phyloP scores from a whole-genome alignment of 2,888 invertebrate species.

The Vesta saturnalis region DNA sequence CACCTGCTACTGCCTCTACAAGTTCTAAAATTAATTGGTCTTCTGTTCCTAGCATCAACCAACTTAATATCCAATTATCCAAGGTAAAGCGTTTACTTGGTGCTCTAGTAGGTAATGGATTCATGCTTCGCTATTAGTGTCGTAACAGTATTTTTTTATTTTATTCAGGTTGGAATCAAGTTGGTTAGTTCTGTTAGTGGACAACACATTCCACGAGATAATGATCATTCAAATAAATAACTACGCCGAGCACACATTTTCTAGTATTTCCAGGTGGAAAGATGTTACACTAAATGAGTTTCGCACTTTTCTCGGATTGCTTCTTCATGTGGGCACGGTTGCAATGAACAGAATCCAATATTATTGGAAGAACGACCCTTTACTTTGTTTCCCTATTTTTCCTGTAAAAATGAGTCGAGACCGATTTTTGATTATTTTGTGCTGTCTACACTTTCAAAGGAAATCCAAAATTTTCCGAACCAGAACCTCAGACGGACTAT shows the following conservation, averaged over 20 bases:
- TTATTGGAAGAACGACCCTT: slow-evolving; percentile 29
- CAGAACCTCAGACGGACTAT: background rate
- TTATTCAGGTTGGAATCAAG: too few relatives aligned
- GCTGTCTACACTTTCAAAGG: slow-evolving; percentile 5
- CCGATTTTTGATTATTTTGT: too few relatives aligned
- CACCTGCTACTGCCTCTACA: background rate
- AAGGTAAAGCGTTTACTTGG: background rate
- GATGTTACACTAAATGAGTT: background rate
- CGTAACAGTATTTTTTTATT: background rate
- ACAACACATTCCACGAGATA: too few relatives aligned
- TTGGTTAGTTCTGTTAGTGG: too few relatives aligned
- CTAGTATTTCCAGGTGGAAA: slow-evolving; percentile 1
- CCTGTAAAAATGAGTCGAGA: background rate
- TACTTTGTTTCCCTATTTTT: slow-evolving; percentile 5
- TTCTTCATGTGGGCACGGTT: too few relatives aligned
- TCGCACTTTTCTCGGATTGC: too few relatives aligned
- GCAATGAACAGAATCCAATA: slow-evolving; percentile 16
- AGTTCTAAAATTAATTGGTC: background rate
- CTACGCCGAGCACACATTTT: too few relatives aligned
- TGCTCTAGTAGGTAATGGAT: background rate
- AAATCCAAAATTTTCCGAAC: background rate
- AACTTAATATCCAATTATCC: too few relatives aligned
- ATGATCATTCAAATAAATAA: too few relatives aligned
- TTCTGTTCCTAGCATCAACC: too few relatives aligned
- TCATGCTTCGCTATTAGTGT: background rate